Percentiles rank a stretch among this genome's conserved stretches.
These are phyloP conservation scores for Spilogale gracilis DNA, from an alignment of 2,113 vertebrate species.

Conservation along the genomic window DNA sequence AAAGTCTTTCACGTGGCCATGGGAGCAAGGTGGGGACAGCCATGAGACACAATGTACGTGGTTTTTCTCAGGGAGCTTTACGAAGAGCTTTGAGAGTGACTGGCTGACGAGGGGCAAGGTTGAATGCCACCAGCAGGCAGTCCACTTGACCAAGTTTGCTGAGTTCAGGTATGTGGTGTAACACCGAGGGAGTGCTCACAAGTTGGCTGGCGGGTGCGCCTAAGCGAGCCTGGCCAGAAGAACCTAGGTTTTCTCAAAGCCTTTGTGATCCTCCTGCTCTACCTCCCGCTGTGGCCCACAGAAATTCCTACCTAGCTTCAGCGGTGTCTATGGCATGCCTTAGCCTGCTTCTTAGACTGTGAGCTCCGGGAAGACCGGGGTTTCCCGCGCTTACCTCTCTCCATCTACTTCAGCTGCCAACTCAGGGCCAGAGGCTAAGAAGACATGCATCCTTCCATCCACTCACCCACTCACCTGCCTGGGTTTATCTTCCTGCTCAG, in stretches of 20 bases:
- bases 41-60: neutral
- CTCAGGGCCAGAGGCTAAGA: neutral
- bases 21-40: neutral
- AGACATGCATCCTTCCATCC: neutral
- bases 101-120: neutral
- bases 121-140: neutral
- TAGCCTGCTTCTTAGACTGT: neutral
- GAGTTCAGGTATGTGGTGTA: neutral
- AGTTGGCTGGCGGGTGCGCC: neutral
- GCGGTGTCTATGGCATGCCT: accelerated
- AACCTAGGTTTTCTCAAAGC: neutral
- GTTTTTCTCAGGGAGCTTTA: neutral
- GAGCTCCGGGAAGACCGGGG: neutral
- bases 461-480: neutral
- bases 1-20: neutral
- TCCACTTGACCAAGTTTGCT: neutral
- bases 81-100: neutral
- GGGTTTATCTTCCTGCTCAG: neutral
- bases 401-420: neutral
- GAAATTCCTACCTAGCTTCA: neutral
- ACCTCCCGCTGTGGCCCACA: neutral
- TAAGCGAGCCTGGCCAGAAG: neutral
- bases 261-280: neutral
- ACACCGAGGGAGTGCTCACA: neutral
- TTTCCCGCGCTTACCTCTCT: neutral